Percentiles rank a stretch among this genome's conserved stretches.
Evolutionary conservation across 2,888 invertebrate genomes (phyloP).

Genomic region (Drosophila nr. perissopoda): DNA sequence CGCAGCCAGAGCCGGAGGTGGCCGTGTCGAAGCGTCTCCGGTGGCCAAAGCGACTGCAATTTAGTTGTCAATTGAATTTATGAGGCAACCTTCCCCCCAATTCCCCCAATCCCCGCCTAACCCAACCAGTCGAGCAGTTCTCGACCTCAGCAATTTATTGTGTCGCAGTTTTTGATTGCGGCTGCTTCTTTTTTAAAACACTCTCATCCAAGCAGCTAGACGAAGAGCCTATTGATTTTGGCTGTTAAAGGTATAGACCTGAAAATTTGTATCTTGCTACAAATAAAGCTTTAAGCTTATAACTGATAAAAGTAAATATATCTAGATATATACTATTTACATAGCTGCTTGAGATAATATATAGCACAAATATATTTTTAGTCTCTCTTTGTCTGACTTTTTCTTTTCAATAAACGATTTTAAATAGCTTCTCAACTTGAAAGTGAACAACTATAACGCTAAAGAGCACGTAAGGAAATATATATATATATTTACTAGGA

Average conservation of each 20-base stretch:
- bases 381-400: neutral
- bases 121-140: constrained; percentile 33
- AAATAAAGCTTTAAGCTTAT: neutral
- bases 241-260: neutral
- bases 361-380: neutral
- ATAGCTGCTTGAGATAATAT: neutral
- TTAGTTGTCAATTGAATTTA: constrained; percentile 84
- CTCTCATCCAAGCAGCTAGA: neutral
- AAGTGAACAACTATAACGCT: neutral
- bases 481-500: no score
- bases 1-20: constrained; percentile 83
- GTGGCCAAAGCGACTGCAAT: constrained; percentile 80
- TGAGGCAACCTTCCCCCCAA: constrained; percentile 55
- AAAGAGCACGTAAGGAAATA: no score
- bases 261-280: neutral
- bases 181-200: neutral
- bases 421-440: neutral
- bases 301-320: neutral
- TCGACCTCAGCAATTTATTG: constrained; percentile 53
- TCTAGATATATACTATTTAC: neutral
- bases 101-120: neutral
- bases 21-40: constrained; percentile 84
- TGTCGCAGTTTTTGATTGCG: constrained; percentile 32
- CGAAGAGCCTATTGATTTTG: neutral
- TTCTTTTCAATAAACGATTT: neutral